Conservation (phyloP, 2,888 invertebrate genomes). For the Cataglyphis rosenhaueri region DNA sequence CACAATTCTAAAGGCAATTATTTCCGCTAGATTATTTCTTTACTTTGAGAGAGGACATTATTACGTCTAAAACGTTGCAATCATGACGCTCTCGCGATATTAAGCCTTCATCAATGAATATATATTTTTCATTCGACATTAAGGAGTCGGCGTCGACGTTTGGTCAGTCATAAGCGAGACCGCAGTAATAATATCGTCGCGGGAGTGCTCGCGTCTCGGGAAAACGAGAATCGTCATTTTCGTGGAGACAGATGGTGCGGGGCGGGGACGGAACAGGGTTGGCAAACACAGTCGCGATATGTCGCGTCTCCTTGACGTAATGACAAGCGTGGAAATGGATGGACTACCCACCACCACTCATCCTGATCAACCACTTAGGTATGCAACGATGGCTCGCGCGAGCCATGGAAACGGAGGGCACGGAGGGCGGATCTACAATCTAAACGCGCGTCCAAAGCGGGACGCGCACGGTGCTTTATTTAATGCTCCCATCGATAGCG, state of each 20-base stretch:
- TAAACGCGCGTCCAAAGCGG: conserved; percentile 67
- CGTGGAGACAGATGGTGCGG: conserved; percentile 34
- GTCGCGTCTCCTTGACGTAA: conserved; percentile 54
- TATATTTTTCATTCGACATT: conserved; percentile 43
- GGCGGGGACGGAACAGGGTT: not conserved
- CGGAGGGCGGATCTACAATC: conserved; percentile 67
- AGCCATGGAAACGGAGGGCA: conserved; percentile 12
- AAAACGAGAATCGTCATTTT: conserved; percentile 55
- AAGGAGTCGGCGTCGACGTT: conserved; percentile 27
- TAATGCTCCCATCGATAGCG: conserved; percentile 78
- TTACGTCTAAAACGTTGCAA: conserved; percentile 5
- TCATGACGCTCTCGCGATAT: conserved; percentile 23
- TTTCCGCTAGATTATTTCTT: not conserved
- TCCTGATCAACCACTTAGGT: conserved; percentile 81
- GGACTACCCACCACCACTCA: conserved; percentile 76
- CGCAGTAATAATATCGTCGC: conserved; percentile 49
- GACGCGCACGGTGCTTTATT: conserved; percentile 75
- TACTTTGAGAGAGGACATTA: not conserved
- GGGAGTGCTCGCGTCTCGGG: conserved; percentile 20
- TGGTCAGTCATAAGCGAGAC: conserved; percentile 10
- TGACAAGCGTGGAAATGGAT: conserved; percentile 67
- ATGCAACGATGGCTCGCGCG: conserved; percentile 80
- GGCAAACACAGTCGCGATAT: conserved; percentile 55
- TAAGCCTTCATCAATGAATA: conserved; percentile 9
- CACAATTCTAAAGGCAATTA: not conserved